Evolutionary conservation across 2,113 vertebrate genomes (phyloP).

Genomic region (Rhabdornis inornatus): DNA sequence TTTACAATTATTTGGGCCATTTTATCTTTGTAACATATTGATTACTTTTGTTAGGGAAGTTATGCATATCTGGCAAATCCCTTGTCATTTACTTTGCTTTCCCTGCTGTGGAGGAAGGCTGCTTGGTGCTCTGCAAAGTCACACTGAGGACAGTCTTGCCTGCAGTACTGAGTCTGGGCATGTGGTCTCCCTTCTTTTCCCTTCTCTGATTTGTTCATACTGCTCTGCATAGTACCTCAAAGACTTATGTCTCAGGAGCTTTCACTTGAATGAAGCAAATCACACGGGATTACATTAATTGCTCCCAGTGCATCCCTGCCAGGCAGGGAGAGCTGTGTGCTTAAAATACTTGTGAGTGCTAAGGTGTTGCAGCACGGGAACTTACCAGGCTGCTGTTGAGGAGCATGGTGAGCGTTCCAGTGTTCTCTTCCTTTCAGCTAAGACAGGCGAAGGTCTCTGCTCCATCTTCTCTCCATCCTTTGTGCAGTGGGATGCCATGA

Average conservation of each 20-base stretch:
- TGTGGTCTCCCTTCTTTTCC: not conserved
- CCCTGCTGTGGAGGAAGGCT: not conserved
- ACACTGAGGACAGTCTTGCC: not conserved
- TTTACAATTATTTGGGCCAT: not conserved
- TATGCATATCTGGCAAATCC: not conserved
- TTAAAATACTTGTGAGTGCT: not conserved
- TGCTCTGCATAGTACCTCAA: not conserved
- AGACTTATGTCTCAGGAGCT: not conserved
- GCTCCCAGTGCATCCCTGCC: not conserved
- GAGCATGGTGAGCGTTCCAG: not conserved
- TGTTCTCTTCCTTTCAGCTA: constrained; percentile 72
- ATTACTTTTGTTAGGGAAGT: not conserved
- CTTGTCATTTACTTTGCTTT: not conserved
- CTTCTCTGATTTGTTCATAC: not conserved
- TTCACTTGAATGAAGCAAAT: not conserved
- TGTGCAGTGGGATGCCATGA: constrained; percentile 96
- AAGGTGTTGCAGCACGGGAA: not conserved
- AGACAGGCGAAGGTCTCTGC: constrained; percentile 81
- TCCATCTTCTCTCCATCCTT: constrained; percentile 87
- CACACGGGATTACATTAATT: accelerated
- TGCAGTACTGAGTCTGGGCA: not conserved
- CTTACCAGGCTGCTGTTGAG: not conserved
- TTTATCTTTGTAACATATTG: not conserved
- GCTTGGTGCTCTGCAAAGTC: not conserved
- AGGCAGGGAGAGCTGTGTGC: not conserved